These are phyloP conservation scores for Tetrapedia diversipes DNA, from an alignment of 2,888 invertebrate species.

Conservation along the genomic window DNA sequence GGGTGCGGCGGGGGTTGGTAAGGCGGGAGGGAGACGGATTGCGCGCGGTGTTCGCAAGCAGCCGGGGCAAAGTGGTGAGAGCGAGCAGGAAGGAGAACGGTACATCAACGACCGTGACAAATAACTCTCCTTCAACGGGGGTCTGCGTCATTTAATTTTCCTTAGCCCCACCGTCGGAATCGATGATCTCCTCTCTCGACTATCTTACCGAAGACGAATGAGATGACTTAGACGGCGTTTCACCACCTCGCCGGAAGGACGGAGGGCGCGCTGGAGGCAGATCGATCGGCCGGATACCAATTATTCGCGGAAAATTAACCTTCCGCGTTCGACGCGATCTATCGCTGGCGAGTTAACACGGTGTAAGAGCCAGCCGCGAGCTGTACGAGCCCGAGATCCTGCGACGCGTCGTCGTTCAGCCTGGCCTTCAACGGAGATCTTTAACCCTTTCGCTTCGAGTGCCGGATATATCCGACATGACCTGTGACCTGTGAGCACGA, in stretches of 20 bases:
- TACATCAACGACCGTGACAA: slow-evolving; percentile 78
- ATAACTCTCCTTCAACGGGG: slow-evolving; percentile 81
- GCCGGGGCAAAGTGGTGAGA: slow-evolving; percentile 1
- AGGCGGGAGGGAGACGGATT: no score
- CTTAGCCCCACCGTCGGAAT: slow-evolving; percentile 79
- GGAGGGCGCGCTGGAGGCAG: slow-evolving; percentile 25
- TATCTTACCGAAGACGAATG: slow-evolving; percentile 81
- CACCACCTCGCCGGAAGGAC: slow-evolving; percentile 73
- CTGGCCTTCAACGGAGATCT: no score
- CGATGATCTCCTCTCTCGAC: slow-evolving; percentile 81
- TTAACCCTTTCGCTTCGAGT: no score
- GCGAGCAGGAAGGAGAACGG: slow-evolving; percentile 55
- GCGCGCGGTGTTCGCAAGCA: slow-evolving; percentile 16
- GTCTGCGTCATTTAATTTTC: slow-evolving; percentile 83
- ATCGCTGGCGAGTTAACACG: slow-evolving; percentile 55
- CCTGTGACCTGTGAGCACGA: no score
- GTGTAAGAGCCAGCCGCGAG: no score
- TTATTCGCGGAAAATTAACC: slow-evolving; percentile 81
- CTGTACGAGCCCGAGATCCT: no score
- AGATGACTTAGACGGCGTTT: slow-evolving; percentile 79
- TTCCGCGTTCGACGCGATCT: slow-evolving; percentile 64
- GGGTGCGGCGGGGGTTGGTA: no score
- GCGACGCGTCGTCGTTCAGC: no score
- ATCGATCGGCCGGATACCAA: slow-evolving; percentile 76
- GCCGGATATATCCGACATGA: no score